These are phyloP conservation scores for Acrocephalus scirpaceus DNA, from an alignment of 2,797 vertebrate genomes.

Conservation along the genomic window DNA sequence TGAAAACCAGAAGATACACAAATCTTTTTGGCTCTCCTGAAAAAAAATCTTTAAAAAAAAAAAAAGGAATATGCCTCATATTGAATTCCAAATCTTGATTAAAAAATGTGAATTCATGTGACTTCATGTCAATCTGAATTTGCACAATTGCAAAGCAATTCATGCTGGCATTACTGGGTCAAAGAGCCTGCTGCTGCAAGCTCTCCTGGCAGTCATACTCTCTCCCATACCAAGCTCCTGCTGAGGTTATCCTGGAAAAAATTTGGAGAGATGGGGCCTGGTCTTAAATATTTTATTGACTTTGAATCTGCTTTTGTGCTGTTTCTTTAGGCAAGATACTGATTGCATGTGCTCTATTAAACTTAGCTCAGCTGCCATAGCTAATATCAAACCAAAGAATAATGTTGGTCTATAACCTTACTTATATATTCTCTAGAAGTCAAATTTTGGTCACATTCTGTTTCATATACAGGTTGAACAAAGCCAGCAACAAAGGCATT, in stretches of 20 bases:
- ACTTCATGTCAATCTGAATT: not conserved
- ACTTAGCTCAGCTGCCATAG: not conserved
- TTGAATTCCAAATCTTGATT: not conserved
- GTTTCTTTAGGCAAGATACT: not conserved
- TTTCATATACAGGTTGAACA: not conserved
- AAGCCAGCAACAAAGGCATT: not conserved
- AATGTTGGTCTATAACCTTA: not conserved
- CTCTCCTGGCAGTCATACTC: not conserved
- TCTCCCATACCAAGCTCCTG: not conserved
- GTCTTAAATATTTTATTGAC: not conserved
- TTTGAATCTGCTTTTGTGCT: not conserved
- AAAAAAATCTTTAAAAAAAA: not conserved
- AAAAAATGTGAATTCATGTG: not conserved
- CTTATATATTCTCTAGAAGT: not conserved
- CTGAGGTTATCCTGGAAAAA: not conserved
- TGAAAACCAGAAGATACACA: not conserved
- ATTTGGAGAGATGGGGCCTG: not conserved
- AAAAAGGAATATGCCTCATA: not conserved
- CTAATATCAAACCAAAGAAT: not conserved
- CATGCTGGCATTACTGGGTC: not conserved
- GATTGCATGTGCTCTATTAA: not conserved
- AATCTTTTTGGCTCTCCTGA: not conserved
- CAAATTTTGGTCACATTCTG: not conserved
- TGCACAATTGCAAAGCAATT: not conserved
- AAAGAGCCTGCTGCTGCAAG: not conserved